Conservation (phyloP, 2,113 vertebrate genomes). For the Alethe castanea region DNA sequence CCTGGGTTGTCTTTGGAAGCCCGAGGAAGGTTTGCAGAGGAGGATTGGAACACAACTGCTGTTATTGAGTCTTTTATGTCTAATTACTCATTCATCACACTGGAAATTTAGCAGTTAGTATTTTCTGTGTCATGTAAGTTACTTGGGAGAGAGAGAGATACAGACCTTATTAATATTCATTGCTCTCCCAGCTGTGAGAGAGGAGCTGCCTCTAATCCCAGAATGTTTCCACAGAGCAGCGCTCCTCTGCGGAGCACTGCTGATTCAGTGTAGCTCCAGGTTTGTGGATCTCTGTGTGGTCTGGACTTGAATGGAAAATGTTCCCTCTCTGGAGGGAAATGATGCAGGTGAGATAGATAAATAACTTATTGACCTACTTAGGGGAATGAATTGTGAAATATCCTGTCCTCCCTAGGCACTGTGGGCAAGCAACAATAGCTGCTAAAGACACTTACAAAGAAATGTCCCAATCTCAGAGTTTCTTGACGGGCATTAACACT, state of each 20-base stretch:
- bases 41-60: slow-evolving; percentile 26
- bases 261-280: neutral
- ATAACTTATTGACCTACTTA: neutral
- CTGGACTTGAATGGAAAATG: neutral
- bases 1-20: neutral
- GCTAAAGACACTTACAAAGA: neutral
- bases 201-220: neutral
- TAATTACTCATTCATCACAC: slow-evolving; percentile 39
- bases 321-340: neutral
- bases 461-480: neutral
- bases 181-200: neutral
- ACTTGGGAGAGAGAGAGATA: neutral
- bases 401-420: neutral
- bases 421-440: neutral
- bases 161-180: slow-evolving; percentile 6
- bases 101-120: slow-evolving; percentile 31
- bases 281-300: neutral
- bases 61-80: slow-evolving; percentile 20
- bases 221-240: neutral
- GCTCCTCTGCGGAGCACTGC: neutral
- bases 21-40: neutral
- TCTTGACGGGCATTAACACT: neutral
- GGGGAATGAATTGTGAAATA: neutral
- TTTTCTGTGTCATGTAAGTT: slow-evolving; percentile 37
- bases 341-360: neutral